These are phyloP conservation scores for Prunella himalayana DNA, from an alignment of 2,113 vertebrate genomes.

Conservation along the genomic window DNA sequence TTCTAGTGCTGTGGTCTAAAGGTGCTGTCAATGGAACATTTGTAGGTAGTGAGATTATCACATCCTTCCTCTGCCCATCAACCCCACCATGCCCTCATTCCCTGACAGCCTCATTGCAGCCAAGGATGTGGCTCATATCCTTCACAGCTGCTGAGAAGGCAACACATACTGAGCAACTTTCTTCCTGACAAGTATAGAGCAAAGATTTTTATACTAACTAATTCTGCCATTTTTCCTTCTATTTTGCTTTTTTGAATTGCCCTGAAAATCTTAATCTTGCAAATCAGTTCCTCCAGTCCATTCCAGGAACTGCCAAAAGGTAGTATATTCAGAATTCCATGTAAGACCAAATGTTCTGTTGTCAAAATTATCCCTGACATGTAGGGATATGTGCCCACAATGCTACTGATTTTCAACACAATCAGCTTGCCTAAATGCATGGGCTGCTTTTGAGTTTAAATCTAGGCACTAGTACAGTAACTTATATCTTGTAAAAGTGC, in stretches of 20 bases:
- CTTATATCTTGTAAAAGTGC: too few species aligned
- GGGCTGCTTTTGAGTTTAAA: too few species aligned
- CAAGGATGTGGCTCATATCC: not conserved
- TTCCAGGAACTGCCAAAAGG: not conserved
- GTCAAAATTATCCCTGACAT: not conserved
- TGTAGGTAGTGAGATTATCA: not conserved
- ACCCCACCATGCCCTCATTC: fast-evolving
- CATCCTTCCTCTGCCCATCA: not conserved
- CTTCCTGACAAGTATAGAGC: not conserved
- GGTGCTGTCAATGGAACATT: not conserved
- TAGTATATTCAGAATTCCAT: not conserved
- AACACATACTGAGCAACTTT: not conserved
- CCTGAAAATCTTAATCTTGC: not conserved
- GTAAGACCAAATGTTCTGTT: not conserved
- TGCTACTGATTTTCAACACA: too few species aligned
- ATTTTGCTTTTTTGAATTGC: not conserved
- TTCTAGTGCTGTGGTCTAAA: not conserved
- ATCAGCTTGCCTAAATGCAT: too few species aligned
- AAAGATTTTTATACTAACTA: not conserved
- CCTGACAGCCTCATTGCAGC: not conserved
- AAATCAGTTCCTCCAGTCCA: not conserved
- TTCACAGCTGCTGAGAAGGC: not conserved
- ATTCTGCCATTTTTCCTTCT: not conserved
- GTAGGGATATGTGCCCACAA: not conserved
- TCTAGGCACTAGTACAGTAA: too few species aligned